Conservation (phyloP, 2,888 invertebrate species). For the Pammene fasciana region DNA sequence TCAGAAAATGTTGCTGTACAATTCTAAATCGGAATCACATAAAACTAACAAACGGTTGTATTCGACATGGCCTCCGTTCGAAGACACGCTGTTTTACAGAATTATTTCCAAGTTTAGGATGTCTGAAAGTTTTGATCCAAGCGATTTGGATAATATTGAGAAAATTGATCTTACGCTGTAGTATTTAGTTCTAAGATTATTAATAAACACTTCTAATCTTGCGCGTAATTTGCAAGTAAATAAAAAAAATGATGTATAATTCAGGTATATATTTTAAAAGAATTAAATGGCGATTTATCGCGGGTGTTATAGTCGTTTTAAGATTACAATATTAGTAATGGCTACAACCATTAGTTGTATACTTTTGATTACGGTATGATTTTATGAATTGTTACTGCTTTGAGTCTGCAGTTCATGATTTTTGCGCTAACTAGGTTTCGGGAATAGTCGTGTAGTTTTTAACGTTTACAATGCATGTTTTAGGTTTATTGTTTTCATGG, state of each 20-base stretch:
- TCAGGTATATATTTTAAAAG: not conserved
- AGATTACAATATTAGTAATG: too few species aligned
- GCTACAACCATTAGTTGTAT: too few species aligned
- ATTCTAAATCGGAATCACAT: conserved; percentile 51
- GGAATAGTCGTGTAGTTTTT: conserved; percentile 43
- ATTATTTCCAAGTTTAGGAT: conserved; percentile 73
- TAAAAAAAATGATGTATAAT: not conserved
- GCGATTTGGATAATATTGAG: conserved; percentile 57
- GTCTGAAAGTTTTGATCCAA: conserved; percentile 76
- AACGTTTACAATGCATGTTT: conserved; percentile 43
- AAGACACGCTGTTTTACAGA: conserved; percentile 70
- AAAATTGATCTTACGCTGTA: conserved; percentile 11
- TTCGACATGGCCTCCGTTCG: conserved; percentile 74
- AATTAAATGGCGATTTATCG: too few species aligned
- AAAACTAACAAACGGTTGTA: conserved; percentile 50
- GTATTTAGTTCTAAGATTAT: not conserved
- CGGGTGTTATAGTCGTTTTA: too few species aligned
- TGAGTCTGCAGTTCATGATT: too few species aligned
- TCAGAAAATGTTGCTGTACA: conserved; percentile 57
- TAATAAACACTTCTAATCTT: too few species aligned
- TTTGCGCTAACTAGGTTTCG: too few species aligned
- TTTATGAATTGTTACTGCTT: too few species aligned
- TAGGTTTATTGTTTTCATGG: conserved; percentile 40
- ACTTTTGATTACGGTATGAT: too few species aligned
- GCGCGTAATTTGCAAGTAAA: not conserved